phyloP scores from a whole-genome alignment of 2,797 vertebrate species.

The Knipowitschia caucasica region DNA sequence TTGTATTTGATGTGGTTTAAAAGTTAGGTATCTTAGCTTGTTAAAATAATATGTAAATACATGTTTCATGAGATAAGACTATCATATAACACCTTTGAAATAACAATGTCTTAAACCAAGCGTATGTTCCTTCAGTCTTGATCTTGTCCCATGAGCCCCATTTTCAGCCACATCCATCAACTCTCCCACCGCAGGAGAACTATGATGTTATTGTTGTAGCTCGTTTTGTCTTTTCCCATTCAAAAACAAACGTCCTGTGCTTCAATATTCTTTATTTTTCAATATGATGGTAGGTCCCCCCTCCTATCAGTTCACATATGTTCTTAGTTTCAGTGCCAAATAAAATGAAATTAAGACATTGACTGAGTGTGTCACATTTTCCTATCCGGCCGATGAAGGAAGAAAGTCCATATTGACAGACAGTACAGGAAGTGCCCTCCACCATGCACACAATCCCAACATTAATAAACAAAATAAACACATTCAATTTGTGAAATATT shows the following conservation, averaged over 20 bases:
- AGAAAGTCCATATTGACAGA: slow-evolving; percentile 31
- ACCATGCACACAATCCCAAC: slow-evolving; percentile 31
- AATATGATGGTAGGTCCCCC: slow-evolving; percentile 67
- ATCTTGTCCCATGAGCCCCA: neutral
- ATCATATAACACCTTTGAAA: too few species aligned
- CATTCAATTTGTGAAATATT: slow-evolving; percentile 56
- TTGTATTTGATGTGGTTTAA: too few species aligned
- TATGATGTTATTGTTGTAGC: neutral
- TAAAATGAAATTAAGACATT: slow-evolving; percentile 64
- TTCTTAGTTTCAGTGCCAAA: slow-evolving; percentile 73
- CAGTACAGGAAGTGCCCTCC: slow-evolving; percentile 15
- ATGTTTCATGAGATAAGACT: too few species aligned
- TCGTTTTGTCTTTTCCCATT: slow-evolving; percentile 1
- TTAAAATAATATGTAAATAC: too few species aligned
- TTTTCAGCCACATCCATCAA: slow-evolving; percentile 17
- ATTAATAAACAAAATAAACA: slow-evolving; percentile 51
- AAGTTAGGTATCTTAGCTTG: too few species aligned
- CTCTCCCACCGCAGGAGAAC: neutral
- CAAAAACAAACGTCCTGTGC: slow-evolving; percentile 57
- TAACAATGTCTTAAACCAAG: too few species aligned
- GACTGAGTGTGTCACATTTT: slow-evolving; percentile 35
- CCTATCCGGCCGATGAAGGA: slow-evolving; percentile 25
- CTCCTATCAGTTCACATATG: slow-evolving; percentile 53
- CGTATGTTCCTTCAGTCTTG: too few species aligned
- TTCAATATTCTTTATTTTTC: slow-evolving; percentile 78